A percentile compares a stretch with the other conserved stretches of the same genome.
Conservation (phyloP, 1,140 invertebrate species). For the Calliopsis andreniformis region DNA sequence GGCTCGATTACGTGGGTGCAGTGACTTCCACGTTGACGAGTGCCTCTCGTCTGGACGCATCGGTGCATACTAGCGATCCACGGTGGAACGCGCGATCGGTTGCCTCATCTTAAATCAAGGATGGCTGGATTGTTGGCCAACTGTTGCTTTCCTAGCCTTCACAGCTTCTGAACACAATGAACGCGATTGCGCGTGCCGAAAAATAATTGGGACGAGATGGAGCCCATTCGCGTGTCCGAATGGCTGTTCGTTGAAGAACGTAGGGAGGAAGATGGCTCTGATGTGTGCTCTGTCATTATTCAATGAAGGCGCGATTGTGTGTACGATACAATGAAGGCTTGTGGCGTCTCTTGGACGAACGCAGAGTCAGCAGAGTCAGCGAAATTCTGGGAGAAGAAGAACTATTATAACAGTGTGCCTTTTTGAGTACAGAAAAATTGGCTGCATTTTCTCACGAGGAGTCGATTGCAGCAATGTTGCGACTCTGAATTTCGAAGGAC, state of each 20-base stretch:
- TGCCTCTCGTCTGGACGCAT: not conserved
- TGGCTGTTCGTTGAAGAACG: not conserved
- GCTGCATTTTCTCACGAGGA: too few species aligned
- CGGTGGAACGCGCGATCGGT: not conserved
- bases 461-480: too few species aligned
- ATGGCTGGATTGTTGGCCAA: constrained; percentile 4
- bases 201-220: constrained; percentile 19
- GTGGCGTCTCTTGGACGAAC: too few species aligned
- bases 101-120: constrained; percentile 2
- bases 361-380: too few species aligned
- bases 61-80: not conserved
- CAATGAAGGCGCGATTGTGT: too few species aligned
- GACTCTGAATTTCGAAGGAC: too few species aligned
- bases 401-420: too few species aligned
- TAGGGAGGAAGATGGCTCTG: too few species aligned
- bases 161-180: constrained; percentile 35
- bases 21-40: not conserved
- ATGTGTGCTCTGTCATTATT: too few species aligned
- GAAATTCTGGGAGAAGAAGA: too few species aligned
- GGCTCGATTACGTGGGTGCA: constrained; percentile 13
- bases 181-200: constrained; percentile 20
- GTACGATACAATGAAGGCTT: too few species aligned
- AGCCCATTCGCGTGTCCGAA: not conserved
- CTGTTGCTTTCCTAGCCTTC: constrained; percentile 6
- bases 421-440: too few species aligned